These are phyloP conservation scores for Brotula barbata DNA, from an alignment of 2,797 vertebrate species.

Conservation along the genomic window DNA sequence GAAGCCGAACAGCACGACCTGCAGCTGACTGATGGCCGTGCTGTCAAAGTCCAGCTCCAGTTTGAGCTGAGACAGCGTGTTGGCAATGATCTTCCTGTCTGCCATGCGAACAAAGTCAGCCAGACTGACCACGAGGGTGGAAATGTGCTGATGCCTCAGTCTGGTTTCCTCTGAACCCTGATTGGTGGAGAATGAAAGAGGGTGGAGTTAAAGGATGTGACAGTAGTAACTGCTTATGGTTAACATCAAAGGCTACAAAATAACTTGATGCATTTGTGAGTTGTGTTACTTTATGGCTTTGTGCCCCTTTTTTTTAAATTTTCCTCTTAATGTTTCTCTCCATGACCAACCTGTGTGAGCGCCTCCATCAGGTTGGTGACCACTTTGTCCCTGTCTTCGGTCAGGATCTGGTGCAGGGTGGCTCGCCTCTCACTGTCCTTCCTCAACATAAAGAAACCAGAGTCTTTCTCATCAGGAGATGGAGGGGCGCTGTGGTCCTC, in stretches of 20 bases:
- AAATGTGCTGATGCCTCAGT: constrained; percentile 90
- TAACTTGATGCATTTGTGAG: no score
- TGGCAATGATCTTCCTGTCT: constrained; percentile 94
- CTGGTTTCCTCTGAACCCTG: constrained; percentile 91
- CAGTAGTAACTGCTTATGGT: no score
- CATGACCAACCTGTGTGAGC: constrained; percentile 84
- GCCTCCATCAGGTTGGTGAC: constrained; percentile 92
- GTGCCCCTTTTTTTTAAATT: no score
- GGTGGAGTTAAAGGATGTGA: neutral
- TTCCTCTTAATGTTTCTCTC: neutral
- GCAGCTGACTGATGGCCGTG: constrained; percentile 94
- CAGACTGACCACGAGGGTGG: constrained; percentile 88
- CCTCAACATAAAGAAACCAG: constrained; percentile 95
- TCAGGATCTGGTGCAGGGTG: constrained; percentile 93
- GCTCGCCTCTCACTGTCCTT: constrained; percentile 97
- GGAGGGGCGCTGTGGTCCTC: constrained; percentile 98
- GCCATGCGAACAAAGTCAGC: constrained; percentile 93
- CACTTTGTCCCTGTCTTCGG: constrained; percentile 92
- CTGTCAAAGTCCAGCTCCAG: constrained; percentile 97
- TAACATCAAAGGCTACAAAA: no score
- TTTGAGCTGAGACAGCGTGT: constrained; percentile 92
- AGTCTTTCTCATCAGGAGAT: constrained; percentile 96
- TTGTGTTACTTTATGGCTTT: no score
- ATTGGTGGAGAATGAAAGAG: neutral
- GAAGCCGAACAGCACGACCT: constrained; percentile 95